phyloP scores from a whole-genome alignment of 2,888 invertebrate genomes.

The Halictus ligatus region DNA sequence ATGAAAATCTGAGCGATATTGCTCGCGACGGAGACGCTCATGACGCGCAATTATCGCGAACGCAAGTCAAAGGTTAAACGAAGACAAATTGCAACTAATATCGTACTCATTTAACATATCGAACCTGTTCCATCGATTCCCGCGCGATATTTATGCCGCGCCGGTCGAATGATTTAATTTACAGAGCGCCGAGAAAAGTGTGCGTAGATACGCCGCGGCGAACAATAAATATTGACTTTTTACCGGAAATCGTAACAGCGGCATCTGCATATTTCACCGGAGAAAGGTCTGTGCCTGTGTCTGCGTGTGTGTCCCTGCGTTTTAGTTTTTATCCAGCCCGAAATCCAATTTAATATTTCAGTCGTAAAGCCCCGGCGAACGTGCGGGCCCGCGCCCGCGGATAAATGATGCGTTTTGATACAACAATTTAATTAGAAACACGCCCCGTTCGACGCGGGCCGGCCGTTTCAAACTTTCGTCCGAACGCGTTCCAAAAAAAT shows the following conservation, averaged over 20 bases:
- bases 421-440: conserved; percentile 23
- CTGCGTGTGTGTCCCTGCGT: not conserved
- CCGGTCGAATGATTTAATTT: not conserved
- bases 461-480: conserved; percentile 21
- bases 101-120: not conserved
- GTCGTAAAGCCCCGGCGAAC: not conserved
- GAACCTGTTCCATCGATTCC: not conserved
- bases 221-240: conserved; percentile 5
- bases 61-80: not conserved
- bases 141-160: not conserved
- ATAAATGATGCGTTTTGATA: conserved; percentile 10
- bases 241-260: not conserved
- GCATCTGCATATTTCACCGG: conserved; percentile 6
- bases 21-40: not conserved
- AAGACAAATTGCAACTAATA: not conserved
- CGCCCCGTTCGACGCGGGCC: not conserved
- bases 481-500: not conserved
- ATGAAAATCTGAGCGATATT: not conserved
- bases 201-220: not conserved
- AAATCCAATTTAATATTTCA: conserved; percentile 25
- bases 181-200: not conserved
- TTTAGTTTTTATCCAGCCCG: not conserved
- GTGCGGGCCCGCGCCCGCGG: not conserved
- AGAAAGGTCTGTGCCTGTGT: not conserved
- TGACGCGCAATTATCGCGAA: not conserved